Base-by-base conservation (phyloP, 2,888 invertebrate genomes). In the Saturnia pavonia region DNA sequence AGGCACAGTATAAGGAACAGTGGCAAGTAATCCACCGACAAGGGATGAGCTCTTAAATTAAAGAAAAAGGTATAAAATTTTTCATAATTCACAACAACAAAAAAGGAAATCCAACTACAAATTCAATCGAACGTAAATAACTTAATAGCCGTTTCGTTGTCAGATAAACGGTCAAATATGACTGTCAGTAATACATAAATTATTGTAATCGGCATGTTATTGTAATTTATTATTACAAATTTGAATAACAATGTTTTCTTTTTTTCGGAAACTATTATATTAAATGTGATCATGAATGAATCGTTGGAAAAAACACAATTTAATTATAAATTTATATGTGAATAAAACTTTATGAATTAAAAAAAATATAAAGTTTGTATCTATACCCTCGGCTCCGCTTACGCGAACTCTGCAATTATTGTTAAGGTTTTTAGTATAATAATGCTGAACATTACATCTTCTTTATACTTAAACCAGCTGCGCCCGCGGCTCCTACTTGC, bases 131-230 rank as follows among this genome's bases (percentile, higher is more conserved):
- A 22, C 54, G 22, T 54, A 54, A 54, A 54, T 54, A 8, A 54
- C n/a, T n/a, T 22, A 54, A 54, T 54, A 22, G 11, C n/a, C n/a
- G 22, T 54, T 22, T 54, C 54, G 22, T n/a, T 54, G 54, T 54
- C 54, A 7, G 22, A 54, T 22, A 19, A 54, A 54, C 54, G 22
- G 9, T 54, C 22, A 54, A 54, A 9, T 54, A 22, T 22, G 54
- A 54, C 54, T 54, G 22, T 54, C 54, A 54, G n/a, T 54, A 22
- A 54, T 54, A 54, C 54, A 54, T 54, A 54, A 54, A 54, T 54
- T 54, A 54, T 54, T 11, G 11, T 54, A 54, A 54, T 54, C 54
- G 54, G n/a, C 9, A 22, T 54, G 6, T 9, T 22, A 54, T 8
- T 9, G 54, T 54, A 54, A 54, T 54, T 54, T 54, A 54, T 54